Evolutionary conservation across 2,888 invertebrate species (phyloP).

Genomic region (Nemurella pictetii): DNA sequence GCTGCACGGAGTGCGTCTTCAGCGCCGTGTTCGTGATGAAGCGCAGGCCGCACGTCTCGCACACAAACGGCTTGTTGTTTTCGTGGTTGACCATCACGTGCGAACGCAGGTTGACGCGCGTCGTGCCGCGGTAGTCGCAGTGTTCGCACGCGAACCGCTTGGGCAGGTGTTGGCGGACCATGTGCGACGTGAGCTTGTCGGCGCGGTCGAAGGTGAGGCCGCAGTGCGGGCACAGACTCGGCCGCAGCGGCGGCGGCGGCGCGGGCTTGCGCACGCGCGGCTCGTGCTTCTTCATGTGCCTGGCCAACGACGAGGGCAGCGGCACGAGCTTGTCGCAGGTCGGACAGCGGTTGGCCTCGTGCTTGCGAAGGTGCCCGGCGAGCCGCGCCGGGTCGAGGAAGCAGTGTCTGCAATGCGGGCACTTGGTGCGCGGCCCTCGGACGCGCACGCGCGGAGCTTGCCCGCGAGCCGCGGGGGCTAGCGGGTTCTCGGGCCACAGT

Average conservation of each 20-base stretch:
- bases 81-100: conserved; percentile 33
- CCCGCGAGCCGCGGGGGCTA: no score
- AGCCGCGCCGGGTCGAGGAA: background rate
- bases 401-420: background rate
- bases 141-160: background rate
- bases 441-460: no score
- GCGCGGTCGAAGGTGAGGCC: conserved; percentile 52
- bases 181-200: conserved; percentile 29
- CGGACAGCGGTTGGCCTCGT: background rate
- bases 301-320: no score
- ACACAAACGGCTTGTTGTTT: conserved; percentile 33
- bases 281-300: background rate
- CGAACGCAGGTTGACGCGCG: background rate
- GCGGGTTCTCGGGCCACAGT: no score
- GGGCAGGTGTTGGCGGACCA: background rate
- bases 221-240: conserved; percentile 61
- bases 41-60: conserved; percentile 36
- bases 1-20: conserved; percentile 32
- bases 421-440: background rate
- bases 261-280: background rate
- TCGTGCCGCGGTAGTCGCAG: background rate
- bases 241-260: conserved; percentile 47
- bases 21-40: conserved; percentile 30
- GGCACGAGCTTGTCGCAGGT: no score
- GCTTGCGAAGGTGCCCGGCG: no score